Conservation (phyloP, 2,113 vertebrate genomes). For the Carollia perspicillata region DNA sequence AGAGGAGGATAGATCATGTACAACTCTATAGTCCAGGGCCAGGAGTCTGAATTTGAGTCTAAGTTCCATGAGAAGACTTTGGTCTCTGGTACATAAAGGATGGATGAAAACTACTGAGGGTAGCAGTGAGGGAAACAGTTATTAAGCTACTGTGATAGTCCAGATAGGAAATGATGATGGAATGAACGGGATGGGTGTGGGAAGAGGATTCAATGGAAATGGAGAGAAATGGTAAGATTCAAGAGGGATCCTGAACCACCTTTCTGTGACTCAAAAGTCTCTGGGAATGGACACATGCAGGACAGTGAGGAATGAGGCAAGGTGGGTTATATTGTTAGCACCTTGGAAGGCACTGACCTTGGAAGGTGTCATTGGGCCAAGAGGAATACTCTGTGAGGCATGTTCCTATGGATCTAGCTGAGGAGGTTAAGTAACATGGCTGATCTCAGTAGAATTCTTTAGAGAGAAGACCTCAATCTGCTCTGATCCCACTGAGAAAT, state of each 20-base stretch:
- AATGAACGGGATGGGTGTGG: neutral
- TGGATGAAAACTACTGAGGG: neutral
- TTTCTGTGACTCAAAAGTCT: neutral
- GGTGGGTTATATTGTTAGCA: neutral
- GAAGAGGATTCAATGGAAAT: neutral
- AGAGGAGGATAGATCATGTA: neutral
- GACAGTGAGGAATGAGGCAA: neutral
- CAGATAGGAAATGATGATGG: neutral
- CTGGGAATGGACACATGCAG: no score
- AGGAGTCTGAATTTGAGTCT: neutral
- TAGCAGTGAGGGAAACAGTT: neutral
- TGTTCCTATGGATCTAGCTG: neutral
- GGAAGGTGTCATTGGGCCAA: neutral
- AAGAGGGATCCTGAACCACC: neutral
- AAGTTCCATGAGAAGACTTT: neutral
- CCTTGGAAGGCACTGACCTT: neutral
- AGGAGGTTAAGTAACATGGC: neutral
- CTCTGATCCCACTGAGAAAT: neutral
- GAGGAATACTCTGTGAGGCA: no score
- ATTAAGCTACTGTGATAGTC: neutral
- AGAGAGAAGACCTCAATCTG: neutral
- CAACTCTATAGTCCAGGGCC: neutral
- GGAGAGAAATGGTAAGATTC: neutral
- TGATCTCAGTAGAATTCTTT: neutral
- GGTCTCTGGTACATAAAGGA: neutral